Percentiles rank a stretch among this genome's conserved stretches.
Conservation (phyloP, 2,888 invertebrate genomes). For the Marasmarcha lunaedactyla region DNA sequence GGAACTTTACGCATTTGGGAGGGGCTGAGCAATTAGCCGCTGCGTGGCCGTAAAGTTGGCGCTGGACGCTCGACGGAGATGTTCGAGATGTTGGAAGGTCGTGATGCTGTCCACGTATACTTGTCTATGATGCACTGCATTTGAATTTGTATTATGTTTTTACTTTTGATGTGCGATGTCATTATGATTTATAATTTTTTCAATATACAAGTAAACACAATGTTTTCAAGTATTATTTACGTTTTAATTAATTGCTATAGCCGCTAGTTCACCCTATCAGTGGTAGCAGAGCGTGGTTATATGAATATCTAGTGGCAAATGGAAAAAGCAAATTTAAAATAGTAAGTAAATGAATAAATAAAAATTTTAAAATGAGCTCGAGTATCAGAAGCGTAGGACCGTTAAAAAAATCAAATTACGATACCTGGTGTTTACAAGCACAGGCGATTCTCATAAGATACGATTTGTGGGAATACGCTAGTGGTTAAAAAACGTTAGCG, state of each 20-base stretch:
- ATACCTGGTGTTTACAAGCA: constrained; percentile 6
- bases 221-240: background rate
- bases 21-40: too few relatives aligned
- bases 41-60: too few relatives aligned
- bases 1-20: too few relatives aligned
- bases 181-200: background rate
- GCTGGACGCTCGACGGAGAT: too few relatives aligned
- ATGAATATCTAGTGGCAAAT: background rate
- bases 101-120: too few relatives aligned
- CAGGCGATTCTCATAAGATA: constrained; percentile 6
- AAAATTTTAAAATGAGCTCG: constrained; percentile 1
- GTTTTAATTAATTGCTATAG: background rate
- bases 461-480: constrained; percentile 6
- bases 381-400: constrained; percentile 2
- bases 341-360: constrained; percentile 2
- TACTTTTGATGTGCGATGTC: background rate
- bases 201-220: background rate
- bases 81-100: too few relatives aligned
- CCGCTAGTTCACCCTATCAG: background rate
- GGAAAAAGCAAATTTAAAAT: too few relatives aligned
- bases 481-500: background rate
- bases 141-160: too few relatives aligned
- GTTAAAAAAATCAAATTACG: background rate
- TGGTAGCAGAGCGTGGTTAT: constrained; percentile 1
- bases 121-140: too few relatives aligned